Evolutionary conservation across 1,140 invertebrate genomes (phyloP).

Genomic region (Tenebrio molitor): DNA sequence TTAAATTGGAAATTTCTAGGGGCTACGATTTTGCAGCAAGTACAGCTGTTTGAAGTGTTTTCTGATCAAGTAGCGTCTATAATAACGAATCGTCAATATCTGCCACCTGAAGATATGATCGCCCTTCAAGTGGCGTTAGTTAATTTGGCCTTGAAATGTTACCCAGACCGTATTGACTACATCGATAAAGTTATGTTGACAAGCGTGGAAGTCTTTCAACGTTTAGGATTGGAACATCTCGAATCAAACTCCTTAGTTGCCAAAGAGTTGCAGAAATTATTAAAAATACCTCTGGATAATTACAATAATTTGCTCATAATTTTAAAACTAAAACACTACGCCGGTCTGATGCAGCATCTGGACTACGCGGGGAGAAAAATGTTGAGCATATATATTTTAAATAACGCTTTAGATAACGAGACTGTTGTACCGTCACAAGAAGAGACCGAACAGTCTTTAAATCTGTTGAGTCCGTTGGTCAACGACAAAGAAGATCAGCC

Average conservation of each 20-base stretch:
- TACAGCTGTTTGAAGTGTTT: constrained; percentile 98
- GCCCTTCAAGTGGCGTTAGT: constrained; percentile 95
- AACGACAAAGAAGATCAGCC: constrained; percentile 87
- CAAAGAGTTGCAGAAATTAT: constrained; percentile 91
- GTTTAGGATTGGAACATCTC: constrained; percentile 69
- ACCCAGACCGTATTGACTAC: constrained; percentile 94
- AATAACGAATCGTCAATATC: constrained; percentile 91
- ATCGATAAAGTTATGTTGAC: constrained; percentile 96
- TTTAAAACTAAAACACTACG: constrained; percentile 87
- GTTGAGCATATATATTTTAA: constrained; percentile 89
- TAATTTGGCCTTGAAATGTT: constrained; percentile 96
- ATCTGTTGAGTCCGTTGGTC: constrained; percentile 85
- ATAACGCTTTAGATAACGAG: constrained; percentile 90
- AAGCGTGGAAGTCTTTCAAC: constrained; percentile 76
- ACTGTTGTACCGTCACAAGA: constrained; percentile 91
- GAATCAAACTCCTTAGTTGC: constrained; percentile 88
- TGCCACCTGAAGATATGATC: constrained; percentile 97
- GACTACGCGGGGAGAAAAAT: constrained; percentile 91
- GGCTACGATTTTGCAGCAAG: constrained; percentile 70
- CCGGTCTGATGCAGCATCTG: constrained; percentile 87
- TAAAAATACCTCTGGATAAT: constrained; percentile 95
- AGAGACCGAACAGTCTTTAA: constrained; percentile 69
- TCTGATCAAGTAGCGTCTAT: constrained; percentile 97
- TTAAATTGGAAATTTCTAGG: constrained; percentile 46
- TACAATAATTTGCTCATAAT: constrained; percentile 95